phyloP scores from a whole-genome alignment of 2,113 vertebrate genomes.

The Polyodon spathula region DNA sequence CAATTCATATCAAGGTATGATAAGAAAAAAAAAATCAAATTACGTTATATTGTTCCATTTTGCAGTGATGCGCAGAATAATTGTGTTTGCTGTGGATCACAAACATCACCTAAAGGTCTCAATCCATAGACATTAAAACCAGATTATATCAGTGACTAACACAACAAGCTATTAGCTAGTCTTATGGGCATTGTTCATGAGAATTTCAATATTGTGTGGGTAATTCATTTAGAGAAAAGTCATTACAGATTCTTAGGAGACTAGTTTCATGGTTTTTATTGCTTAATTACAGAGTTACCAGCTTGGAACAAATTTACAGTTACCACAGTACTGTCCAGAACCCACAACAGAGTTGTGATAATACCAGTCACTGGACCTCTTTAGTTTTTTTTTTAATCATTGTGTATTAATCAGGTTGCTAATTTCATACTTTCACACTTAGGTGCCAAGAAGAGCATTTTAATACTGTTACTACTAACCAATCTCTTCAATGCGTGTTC shows the following conservation, averaged over 20 bases:
- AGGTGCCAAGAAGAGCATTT: too few species aligned
- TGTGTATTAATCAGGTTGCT: too few species aligned
- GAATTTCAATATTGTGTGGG: slow-evolving; percentile 15
- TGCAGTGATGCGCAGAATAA: slow-evolving; percentile 7
- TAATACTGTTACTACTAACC: too few species aligned
- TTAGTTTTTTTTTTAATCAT: too few species aligned
- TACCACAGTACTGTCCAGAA: not conserved
- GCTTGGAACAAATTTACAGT: slow-evolving; percentile 6
- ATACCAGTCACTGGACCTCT: too few species aligned
- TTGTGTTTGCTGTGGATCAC: slow-evolving; percentile 23
- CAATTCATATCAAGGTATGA: too few species aligned
- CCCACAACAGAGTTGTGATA: not conserved
- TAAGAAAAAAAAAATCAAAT: slow-evolving; percentile 3
- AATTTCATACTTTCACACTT: too few species aligned
- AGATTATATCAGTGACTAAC: slow-evolving; percentile 4
- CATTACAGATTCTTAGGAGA: slow-evolving; percentile 16
- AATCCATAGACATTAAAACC: slow-evolving; percentile 11
- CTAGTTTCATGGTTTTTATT: slow-evolving; percentile 21
- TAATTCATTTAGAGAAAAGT: slow-evolving; percentile 28
- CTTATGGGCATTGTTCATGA: slow-evolving; percentile 2
- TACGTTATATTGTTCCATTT: not conserved
- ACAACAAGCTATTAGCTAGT: slow-evolving; percentile 8
- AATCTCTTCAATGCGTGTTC: too few species aligned
- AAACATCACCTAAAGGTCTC: too few species aligned
- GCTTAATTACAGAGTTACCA: slow-evolving; percentile 14